Conservation (phyloP, 2,888 invertebrate species). For the Hemistola chrysoprasaria region DNA sequence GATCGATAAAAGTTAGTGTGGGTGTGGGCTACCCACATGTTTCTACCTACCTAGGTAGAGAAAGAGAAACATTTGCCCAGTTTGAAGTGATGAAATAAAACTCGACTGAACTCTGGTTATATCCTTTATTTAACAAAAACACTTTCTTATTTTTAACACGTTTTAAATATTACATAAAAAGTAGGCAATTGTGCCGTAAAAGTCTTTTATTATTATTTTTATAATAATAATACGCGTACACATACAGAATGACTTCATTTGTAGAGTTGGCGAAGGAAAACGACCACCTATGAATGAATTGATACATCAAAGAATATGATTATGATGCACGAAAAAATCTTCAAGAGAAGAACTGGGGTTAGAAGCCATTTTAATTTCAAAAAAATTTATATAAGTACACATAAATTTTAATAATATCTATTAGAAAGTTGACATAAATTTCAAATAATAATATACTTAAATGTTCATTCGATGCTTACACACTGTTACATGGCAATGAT, state of each 20-base stretch:
- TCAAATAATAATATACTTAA: too few species aligned
- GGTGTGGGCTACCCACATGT: too few species aligned
- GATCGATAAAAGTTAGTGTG: too few species aligned
- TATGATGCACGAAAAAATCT: too few species aligned
- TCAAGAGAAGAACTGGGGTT: too few species aligned
- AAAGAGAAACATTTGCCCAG: too few species aligned
- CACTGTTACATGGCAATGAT: too few species aligned
- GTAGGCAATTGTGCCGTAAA: constrained; percentile 74
- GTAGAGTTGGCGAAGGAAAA: constrained; percentile 50
- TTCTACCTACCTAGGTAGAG: too few species aligned
- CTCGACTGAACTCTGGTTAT: constrained; percentile 54
- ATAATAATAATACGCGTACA: too few species aligned
- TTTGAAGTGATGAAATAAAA: constrained; percentile 53
- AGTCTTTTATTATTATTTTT: constrained; percentile 67
- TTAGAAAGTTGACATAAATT: too few species aligned
- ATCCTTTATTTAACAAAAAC: constrained; percentile 63
- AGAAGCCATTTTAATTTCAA: background rate
- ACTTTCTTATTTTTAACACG: constrained; percentile 73
- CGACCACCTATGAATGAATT: constrained; percentile 13
- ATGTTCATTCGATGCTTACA: too few species aligned
- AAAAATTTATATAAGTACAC: constrained; percentile 4
- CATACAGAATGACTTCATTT: constrained; percentile 77
- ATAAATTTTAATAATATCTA: background rate
- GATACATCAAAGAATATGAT: background rate
- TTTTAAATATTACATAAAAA: constrained; percentile 79